Base-by-base conservation (phyloP, 2,113 vertebrate genomes). In the Phyllostomus discolor region DNA sequence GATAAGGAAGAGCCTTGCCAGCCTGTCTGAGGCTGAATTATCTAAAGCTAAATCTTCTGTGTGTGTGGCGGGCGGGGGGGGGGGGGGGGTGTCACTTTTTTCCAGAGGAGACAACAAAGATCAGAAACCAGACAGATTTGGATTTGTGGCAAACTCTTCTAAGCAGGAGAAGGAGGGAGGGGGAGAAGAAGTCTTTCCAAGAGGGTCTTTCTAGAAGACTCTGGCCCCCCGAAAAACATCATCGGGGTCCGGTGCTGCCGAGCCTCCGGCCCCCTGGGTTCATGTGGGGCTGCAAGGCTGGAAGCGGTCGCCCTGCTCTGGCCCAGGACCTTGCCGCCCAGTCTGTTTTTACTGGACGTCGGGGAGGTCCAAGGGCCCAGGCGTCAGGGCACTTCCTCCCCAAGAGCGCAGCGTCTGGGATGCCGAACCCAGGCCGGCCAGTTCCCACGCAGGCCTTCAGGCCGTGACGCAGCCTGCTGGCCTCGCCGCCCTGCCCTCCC, bases 331-430 rank as follows among this genome's bases (percentile, higher is more conserved):
- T 92, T 15, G 1, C 96, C 97, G 95, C 97, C 97, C 97, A 97
- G 94, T 43, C 67, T 91, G 95, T 95, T 97, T 97, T 92, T 85
- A 92, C 94, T 97, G 94, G 96, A 92, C 78, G 31, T 79, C 17
- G 4, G 66, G 46, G 92, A 90, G 92, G 95, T 91, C 95, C 91
- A 92, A 50, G 84, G 96, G 66, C 75, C 80, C 59, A 72, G 90
- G 84, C 66, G 5, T 92, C 91, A 62, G 89, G 95, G 90, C 76
- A 78, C 59, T 92, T 95, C 79, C 88, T 81, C 31, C 95, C 46
- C 31, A 26, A 43, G 46, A 83, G 4, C 48, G 4, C 10, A 41
- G 70, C 4, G 84, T 96, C 94, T 97, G 96, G 80, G 94, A 88
- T 33, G 41, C 94, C 6, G 76, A 90, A 33, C 28, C 10, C 20